Conservation (phyloP, 2,113 vertebrate genomes). For the Meles meles region DNA sequence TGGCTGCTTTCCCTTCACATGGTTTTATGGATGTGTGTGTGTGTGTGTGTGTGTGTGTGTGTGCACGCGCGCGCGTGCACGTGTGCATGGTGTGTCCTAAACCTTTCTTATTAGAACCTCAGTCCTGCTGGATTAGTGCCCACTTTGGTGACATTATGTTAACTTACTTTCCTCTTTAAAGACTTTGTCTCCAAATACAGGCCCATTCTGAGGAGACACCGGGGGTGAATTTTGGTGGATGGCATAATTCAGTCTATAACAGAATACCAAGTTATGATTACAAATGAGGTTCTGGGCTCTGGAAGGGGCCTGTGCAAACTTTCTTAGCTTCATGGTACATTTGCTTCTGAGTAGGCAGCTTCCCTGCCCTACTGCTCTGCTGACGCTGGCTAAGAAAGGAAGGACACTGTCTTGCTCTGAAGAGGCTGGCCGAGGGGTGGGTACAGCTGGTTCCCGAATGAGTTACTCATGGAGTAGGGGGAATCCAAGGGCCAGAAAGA, state of each 20-base stretch:
- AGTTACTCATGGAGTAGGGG: fast-evolving
- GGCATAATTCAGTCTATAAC: not conserved
- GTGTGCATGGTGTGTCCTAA: not conserved
- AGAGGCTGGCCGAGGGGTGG: fast-evolving
- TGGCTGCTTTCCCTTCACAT: fast-evolving
- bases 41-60: not conserved
- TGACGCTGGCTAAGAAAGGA: fast-evolving
- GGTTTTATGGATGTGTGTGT: not conserved
- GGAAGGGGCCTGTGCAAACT: not conserved
- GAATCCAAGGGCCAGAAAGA: not conserved
- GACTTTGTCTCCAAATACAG: not conserved
- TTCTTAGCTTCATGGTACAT: not conserved
- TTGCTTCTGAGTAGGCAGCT: not conserved
- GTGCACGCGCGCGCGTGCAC: too few relatives aligned
- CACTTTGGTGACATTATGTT: not conserved
- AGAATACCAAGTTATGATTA: not conserved
- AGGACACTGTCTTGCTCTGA: fast-evolving
- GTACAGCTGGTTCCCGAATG: not conserved
- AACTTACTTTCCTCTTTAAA: not conserved
- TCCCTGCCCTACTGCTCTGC: fast-evolving
- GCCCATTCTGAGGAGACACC: not conserved
- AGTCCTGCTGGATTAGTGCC: not conserved
- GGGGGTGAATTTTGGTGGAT: not conserved
- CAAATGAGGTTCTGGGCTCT: not conserved
- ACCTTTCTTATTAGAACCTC: not conserved